Percentiles rank a stretch among this genome's conserved stretches.
These are phyloP conservation scores for Drosophila pachea DNA, from an alignment of 1,140 invertebrate genomes.

Conservation along the genomic window DNA sequence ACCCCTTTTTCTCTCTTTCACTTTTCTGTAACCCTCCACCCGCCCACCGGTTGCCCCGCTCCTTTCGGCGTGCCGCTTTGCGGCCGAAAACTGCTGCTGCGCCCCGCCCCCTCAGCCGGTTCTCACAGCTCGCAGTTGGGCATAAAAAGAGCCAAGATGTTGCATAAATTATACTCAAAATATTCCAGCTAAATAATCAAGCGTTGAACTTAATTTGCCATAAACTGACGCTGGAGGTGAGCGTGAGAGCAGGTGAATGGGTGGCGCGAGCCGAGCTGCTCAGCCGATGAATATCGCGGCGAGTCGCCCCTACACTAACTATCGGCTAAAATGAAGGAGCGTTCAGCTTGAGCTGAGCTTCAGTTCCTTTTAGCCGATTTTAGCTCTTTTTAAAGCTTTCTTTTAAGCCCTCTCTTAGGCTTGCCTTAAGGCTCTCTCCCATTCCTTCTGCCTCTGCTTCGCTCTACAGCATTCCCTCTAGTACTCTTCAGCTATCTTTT, in stretches of 20 bases:
- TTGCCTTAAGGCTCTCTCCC: no score
- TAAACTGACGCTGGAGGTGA: slow-evolving; percentile 43
- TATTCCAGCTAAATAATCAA: slow-evolving; percentile 71
- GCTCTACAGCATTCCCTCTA: no score
- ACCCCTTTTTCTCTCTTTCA: slow-evolving; percentile 30
- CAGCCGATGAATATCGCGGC: slow-evolving; percentile 14
- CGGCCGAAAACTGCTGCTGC: slow-evolving; percentile 16
- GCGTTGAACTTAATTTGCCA: slow-evolving; percentile 71
- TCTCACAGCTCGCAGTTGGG: slow-evolving; percentile 38
- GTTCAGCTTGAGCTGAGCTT: no score
- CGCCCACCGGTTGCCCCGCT: no score
- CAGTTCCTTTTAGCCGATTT: no score
- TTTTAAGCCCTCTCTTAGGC: no score
- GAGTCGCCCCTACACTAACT: no score
- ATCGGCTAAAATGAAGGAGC: no score
- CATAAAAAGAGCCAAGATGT: slow-evolving; percentile 30
- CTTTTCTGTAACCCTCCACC: background rate
- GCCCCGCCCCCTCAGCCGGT: slow-evolving; percentile 2
- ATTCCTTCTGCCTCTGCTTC: no score
- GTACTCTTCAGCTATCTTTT: no score
- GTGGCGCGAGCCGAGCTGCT: background rate
- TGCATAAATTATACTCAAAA: slow-evolving; percentile 68
- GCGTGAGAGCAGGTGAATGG: background rate
- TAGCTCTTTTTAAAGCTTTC: no score
- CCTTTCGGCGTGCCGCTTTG: no score